Percentiles rank a stretch among this genome's conserved stretches.
These are phyloP conservation scores for Dasysyrphus tricinctus DNA, from an alignment of 2,888 invertebrate genomes.

Conservation along the genomic window DNA sequence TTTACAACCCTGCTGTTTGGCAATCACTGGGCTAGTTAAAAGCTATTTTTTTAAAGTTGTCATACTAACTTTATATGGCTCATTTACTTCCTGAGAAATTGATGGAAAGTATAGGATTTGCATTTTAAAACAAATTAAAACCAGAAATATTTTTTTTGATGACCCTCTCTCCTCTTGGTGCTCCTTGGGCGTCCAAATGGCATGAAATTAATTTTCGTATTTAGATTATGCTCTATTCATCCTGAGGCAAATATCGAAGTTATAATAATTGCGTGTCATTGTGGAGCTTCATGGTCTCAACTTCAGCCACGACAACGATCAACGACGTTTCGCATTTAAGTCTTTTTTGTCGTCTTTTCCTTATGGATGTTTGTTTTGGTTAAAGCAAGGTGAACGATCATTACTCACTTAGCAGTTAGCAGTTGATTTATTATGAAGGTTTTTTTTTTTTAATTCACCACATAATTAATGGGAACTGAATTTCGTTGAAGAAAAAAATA, in stretches of 20 bases:
- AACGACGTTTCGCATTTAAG: background rate
- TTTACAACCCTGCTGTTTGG: no score
- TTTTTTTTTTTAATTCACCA: slow-evolving; percentile 42
- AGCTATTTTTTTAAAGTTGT: no score
- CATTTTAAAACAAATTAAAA: no score
- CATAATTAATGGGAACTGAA: slow-evolving; percentile 69
- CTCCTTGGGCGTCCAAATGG: background rate
- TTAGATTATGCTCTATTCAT: slow-evolving; percentile 50
- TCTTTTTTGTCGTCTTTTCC: background rate
- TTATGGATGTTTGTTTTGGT: slow-evolving; percentile 5
- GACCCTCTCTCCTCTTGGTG: background rate
- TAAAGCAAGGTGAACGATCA: slow-evolving; percentile 58
- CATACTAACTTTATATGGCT: no score
- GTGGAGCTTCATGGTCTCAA: slow-evolving; percentile 43
- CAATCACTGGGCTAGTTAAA: no score
- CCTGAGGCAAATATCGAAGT: slow-evolving; percentile 20
- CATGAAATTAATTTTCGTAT: slow-evolving; percentile 22
- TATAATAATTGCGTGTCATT: slow-evolving; percentile 65
- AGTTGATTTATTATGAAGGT: slow-evolving; percentile 63
- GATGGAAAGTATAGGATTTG: no score
- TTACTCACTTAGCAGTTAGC: slow-evolving; percentile 67
- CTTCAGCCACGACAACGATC: background rate
- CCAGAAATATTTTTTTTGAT: no score
- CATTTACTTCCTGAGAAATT: no score
- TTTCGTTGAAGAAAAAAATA: slow-evolving; percentile 38